phyloP scores from a whole-genome alignment of 2,888 invertebrate species.

The Nymphalis c-album region DNA sequence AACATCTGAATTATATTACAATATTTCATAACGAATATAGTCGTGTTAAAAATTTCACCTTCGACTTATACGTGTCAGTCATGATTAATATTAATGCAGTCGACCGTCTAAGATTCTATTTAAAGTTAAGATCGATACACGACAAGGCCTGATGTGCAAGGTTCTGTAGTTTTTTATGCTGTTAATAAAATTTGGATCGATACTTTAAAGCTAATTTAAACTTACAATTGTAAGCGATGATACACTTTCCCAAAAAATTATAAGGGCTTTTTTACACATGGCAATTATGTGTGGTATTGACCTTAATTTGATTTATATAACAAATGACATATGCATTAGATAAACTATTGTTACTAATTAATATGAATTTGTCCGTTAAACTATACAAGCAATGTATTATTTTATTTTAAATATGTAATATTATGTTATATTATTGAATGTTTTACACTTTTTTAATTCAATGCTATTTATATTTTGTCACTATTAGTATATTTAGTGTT shows the following conservation, averaged over 20 bases:
- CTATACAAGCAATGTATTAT: not conserved
- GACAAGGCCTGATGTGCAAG: not conserved
- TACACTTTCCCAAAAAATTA: not conserved
- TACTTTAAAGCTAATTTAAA: not conserved
- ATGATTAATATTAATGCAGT: not conserved
- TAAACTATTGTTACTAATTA: not conserved
- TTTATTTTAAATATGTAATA: not conserved
- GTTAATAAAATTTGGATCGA: not conserved
- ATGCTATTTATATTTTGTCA: slow-evolving; percentile 9
- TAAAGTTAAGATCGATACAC: not conserved
- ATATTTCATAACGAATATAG: too few relatives aligned
- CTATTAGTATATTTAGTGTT: slow-evolving; percentile 8
- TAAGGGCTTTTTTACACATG: not conserved
- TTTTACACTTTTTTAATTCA: not conserved
- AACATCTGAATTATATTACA: too few relatives aligned
- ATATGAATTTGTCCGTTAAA: not conserved
- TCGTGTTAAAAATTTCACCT: not conserved
- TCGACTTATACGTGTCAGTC: not conserved
- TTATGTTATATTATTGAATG: not conserved
- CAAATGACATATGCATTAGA: not conserved
- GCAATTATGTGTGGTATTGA: slow-evolving; percentile 3
- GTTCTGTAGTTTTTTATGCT: not conserved
- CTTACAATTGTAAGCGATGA: not conserved
- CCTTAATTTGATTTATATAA: not conserved
- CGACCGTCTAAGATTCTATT: not conserved